Conservation (phyloP, 2,113 vertebrate species). For the Azemiops feae region DNA sequence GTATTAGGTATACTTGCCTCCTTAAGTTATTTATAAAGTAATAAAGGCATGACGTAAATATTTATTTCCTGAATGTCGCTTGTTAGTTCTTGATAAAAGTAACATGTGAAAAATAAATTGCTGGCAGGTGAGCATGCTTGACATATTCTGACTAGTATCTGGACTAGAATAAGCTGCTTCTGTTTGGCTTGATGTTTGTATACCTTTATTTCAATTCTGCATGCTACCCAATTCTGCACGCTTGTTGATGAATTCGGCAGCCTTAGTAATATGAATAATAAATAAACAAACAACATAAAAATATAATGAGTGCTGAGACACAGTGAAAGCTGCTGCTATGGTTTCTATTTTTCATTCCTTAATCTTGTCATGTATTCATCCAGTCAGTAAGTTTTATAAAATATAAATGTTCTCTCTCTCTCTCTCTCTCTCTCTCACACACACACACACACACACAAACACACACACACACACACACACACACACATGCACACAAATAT, state of each 20-base stretch:
- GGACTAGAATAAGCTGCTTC: not conserved
- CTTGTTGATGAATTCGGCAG: not conserved
- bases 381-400: not conserved
- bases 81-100: not conserved
- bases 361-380: not conserved
- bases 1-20: not conserved
- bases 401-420: not conserved
- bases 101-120: not conserved
- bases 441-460: not conserved
- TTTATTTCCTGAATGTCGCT: not conserved
- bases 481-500: not conserved
- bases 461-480: not conserved
- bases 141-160: not conserved
- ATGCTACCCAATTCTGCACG: not conserved
- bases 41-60: too few species aligned
- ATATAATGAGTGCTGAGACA: slow-evolving; percentile 29
- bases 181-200: not conserved
- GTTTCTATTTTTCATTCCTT: slow-evolving; percentile 1
- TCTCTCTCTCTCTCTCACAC: not conserved
- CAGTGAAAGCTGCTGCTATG: not conserved
- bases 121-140: not conserved
- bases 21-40: too few species aligned
- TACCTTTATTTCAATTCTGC: not conserved
- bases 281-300: slow-evolving; percentile 17
- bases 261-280: not conserved